Evolutionary conservation across 2,888 invertebrate species (phyloP).

Genomic region (Brachypterus glaber): DNA sequence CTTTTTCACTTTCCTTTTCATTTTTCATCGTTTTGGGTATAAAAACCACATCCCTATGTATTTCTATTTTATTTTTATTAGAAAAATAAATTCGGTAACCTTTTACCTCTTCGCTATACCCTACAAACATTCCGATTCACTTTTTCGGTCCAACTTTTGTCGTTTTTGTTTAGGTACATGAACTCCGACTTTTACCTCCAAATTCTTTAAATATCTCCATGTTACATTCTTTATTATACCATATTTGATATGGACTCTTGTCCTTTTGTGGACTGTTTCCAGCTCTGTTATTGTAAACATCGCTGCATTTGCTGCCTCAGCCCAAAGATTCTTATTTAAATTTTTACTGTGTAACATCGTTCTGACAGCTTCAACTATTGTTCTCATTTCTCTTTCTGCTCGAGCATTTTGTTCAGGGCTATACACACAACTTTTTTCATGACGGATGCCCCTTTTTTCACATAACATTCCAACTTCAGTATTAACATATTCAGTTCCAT

Average conservation of each 20-base stretch:
- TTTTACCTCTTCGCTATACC: constrained; percentile 9
- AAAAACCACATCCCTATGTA: constrained; percentile 10
- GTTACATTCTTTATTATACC: constrained; percentile 8
- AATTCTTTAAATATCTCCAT: constrained; percentile 4
- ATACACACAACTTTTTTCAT: constrained; percentile 8
- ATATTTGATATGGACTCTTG: constrained; percentile 12
- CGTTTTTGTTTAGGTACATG: constrained; percentile 11
- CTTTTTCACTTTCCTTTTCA: constrained; percentile 10
- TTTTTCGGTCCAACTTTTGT: constrained; percentile 13
- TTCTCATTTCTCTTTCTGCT: constrained; percentile 26
- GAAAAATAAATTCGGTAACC: constrained; percentile 14
- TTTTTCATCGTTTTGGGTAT: too few relatives aligned
- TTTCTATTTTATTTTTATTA: constrained; percentile 8
- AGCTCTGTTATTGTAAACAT: constrained; percentile 20
- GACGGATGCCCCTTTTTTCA: constrained; percentile 4
- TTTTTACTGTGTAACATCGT: constrained; percentile 18
- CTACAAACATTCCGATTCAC: constrained; percentile 11
- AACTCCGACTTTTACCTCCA: constrained; percentile 10
- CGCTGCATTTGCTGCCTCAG: constrained; percentile 18
- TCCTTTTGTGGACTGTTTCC: constrained; percentile 7
- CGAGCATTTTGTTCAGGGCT: constrained; percentile 21
- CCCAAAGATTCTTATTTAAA: constrained; percentile 11
- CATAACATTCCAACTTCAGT: constrained; percentile 4
- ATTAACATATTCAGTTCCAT: constrained; percentile 6
- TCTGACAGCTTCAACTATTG: constrained; percentile 27